A percentile compares a stretch with the other conserved stretches of the same genome.
These are phyloP conservation scores for Paralinhomoeus sp. DNA, from an alignment of 2,888 invertebrate genomes.

Conservation along the genomic window DNA sequence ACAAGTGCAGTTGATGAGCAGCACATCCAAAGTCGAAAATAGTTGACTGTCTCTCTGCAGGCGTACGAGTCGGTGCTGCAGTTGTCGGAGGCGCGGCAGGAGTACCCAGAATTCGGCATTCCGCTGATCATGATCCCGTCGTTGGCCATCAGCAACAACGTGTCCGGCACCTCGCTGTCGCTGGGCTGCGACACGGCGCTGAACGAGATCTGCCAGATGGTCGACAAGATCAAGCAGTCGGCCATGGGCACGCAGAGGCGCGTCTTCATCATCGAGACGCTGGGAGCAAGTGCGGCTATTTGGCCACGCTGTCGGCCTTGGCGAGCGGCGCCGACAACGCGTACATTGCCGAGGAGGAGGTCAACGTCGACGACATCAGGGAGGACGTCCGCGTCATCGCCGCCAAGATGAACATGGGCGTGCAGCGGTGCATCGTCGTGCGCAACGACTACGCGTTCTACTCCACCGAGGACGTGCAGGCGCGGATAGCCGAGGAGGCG, in stretches of 20 bases:
- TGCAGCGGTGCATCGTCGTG: constrained; percentile 23
- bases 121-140: constrained; percentile 84
- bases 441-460: constrained; percentile 93
- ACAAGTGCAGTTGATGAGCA: too few species aligned
- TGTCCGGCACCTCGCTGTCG: constrained; percentile 46
- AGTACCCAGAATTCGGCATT: constrained; percentile 63
- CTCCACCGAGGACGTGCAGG: constrained; percentile 83
- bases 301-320: constrained; percentile 79
- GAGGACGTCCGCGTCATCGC: constrained; percentile 22
- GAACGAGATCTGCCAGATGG: too few species aligned
- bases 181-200: constrained; percentile 88
- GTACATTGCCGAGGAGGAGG: constrained; percentile 62
- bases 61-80: too few species aligned
- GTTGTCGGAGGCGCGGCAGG: too few species aligned
- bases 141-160: constrained; percentile 96
- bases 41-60: too few species aligned
- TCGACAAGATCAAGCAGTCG: constrained; percentile 71
- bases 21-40: too few species aligned
- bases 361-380: constrained; percentile 21
- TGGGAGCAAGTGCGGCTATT: constrained; percentile 95
- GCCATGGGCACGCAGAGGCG: constrained; percentile 81
- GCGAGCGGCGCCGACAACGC: constrained; percentile 97
- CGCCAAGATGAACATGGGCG: constrained; percentile 23
- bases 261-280: constrained; percentile 40
- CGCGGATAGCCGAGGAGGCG: constrained; percentile 86